Base-by-base conservation (phyloP, 2,113 vertebrate species). In the Python bivittatus region DNA sequence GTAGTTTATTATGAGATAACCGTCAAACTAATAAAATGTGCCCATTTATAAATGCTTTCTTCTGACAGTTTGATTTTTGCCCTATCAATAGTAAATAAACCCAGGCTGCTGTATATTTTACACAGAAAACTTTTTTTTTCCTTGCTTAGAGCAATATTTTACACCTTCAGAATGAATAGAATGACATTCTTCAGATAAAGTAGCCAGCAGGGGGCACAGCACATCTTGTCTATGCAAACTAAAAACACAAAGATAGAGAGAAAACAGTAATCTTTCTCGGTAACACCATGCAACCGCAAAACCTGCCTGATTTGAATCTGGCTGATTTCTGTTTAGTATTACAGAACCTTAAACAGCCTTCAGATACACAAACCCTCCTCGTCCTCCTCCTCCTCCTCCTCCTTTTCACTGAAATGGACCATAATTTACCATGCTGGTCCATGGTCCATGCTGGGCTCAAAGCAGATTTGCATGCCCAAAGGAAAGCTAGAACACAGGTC, bases 141-240 rank as follows among this genome's bases (percentile, higher is more conserved):
- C 58, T 27, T 27, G 12, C 27, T 27, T 48, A 27, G 42, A n/a
- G 5, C 3, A 9, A 54, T 4, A 44, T 60, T 44, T 84, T 89
- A 3, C 3, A 11, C 1, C 54, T 4, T 57, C 20, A 57, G 48
- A 27, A 6, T 58, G 23, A 54, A 20, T 90, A 53, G 48, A 60
- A 64, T 52, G 38, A 48, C 15, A 1, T 20, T 38, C 0, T 33
- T 20, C 6, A 29, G 1, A 44, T 44, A 2, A 23, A 0, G 0
- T 0, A 56, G 42, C 92, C 94, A 94, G 48, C 53, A 95, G 95
- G 27, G 93, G 95, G 90, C 94, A 92, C 22, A 91, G 93, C 64
- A 84, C 92, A 93, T 90, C 95, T 58, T 89, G 17, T 53, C 10
- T 1, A 29, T 25, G 27, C 56, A 53, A 86, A 48, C 79, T 8